phyloP scores from a whole-genome alignment of 2,113 vertebrate species.

The Myiopsitta monachus region DNA sequence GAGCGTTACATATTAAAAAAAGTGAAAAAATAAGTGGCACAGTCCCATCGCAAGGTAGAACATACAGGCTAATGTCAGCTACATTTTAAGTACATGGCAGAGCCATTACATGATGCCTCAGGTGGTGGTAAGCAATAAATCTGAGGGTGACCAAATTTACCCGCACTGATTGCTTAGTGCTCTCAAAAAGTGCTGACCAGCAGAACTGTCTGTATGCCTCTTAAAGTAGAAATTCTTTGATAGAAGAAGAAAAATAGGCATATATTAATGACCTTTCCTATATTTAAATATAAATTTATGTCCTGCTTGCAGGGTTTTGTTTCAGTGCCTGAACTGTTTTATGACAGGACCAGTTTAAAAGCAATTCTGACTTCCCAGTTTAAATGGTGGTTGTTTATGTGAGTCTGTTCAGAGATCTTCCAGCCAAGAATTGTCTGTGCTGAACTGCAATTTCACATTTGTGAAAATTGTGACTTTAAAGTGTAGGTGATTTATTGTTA shows the following conservation, averaged over 20 bases:
- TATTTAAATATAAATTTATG: neutral
- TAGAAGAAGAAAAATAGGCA: neutral
- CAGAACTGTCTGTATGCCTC: neutral
- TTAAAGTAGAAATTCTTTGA: neutral
- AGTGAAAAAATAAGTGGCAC: neutral
- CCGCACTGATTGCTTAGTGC: neutral
- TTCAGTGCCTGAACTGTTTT: neutral
- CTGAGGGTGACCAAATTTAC: neutral
- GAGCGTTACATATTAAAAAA: neutral
- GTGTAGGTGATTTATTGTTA: neutral
- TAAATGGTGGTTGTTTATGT: neutral
- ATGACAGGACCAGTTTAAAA: neutral
- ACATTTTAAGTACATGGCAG: neutral
- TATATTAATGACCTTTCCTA: neutral
- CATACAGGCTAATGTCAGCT: neutral
- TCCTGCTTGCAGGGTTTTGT: neutral
- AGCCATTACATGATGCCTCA: neutral
- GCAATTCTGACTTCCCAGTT: fast-evolving
- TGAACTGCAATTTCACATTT: neutral
- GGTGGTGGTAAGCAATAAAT: neutral
- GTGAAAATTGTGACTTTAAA: neutral
- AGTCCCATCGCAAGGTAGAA: neutral
- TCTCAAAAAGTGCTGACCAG: neutral
- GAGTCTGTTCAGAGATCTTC: neutral
- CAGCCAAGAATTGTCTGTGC: neutral